Base-by-base conservation (phyloP, 2,797 vertebrate genomes). In the Cephalopachus bancanus region DNA sequence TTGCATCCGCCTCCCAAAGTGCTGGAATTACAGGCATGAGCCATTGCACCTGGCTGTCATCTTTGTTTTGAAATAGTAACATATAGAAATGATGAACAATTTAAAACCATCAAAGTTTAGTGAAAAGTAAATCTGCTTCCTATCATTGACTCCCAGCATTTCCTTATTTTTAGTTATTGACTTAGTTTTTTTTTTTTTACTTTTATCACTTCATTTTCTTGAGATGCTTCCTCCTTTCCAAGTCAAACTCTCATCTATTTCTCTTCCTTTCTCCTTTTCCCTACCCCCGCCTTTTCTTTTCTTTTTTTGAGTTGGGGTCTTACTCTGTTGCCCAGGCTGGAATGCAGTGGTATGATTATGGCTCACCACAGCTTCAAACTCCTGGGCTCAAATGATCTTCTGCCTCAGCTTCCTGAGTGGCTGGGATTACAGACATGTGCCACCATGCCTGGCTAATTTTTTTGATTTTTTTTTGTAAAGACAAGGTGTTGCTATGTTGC, bases 51-150 rank as follows among this genome's bases (percentile, higher is more conserved):
- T 9, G 17, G 67, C 17, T 94, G 53, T 94, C 69, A 64, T 37
- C 76, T 92, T 95, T 69, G 3, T 76, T 94, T 89, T 93, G 57
- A 72, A 55, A 71, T 72, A 86, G 24, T 84, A 75, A 95, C 89
- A 57, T 33, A 59, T 94, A 22, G 55, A 86, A 78, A 30, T 87
- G 55, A 76, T 83, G 51, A 87, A 94, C 78, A 79, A 74, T 87
- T 83, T 93, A 76, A 93, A 90, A 83, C 37, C 57, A 16, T 57
- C 37, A 64, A 71, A 64, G n/a, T 93, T 87, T 93, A 93, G 75
- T 51, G 28, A 80, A 67, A 74, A 83, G 37, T 78, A 84, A 69
- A 51, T 79, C 26, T 89, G 49, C 83, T 86, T 83, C 83, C 30
- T 20, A 53, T 71, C 69, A 28, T 44, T 72, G 9, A 3, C 49